Evolutionary conservation across 2,797 vertebrate genomes (phyloP), one percentile per base, ranked within the genome.

Genomic region (Atherinosoma microstoma): DNA sequence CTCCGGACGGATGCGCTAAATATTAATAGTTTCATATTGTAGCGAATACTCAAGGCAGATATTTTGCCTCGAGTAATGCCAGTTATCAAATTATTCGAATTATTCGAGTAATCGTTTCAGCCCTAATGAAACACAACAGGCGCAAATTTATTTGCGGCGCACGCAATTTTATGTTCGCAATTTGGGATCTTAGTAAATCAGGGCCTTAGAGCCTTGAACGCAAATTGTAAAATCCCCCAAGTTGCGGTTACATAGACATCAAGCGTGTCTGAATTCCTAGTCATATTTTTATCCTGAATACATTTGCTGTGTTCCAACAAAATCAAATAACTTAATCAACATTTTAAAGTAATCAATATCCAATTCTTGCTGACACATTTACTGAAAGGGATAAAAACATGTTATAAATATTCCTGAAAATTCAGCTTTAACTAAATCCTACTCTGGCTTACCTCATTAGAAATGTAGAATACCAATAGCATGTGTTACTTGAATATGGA

Each of bases 231-330:
- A 32, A 32, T 32, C 30, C 30, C 30, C 30, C 30, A 32, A 32
- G 30, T 4, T 32, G 27, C 47, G 62, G 58, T 24, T 65, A 47
- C 4, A 65, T 56, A 69, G 54, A 73, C 60, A 58, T 65, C 36
- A 54, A 67, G 22, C 51, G 64, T 7, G 53, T 58, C 47, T 42
- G 4, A 38, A 15, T 11, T 67, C 0, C 2, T 57, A 64, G 29
- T 64, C 27, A 27, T 3, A 56, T 45, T 11, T 22, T 56, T 40
- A 67, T 30, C 27, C 32, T 40, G 30, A 45, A 67, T 70, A 70
- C 42, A 29, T 2, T 13, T 59, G 30, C 20, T 0, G 6, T 0
- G 7, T 64, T 49, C 0, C 24, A 57, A 61, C n/a, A 72, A 4
- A 40, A 38, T 67, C 22, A 0, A 70, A 61, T 40, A 3, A 24